Conservation (phyloP, 2,113 vertebrate species). For the Grammomys dolichurus region DNA sequence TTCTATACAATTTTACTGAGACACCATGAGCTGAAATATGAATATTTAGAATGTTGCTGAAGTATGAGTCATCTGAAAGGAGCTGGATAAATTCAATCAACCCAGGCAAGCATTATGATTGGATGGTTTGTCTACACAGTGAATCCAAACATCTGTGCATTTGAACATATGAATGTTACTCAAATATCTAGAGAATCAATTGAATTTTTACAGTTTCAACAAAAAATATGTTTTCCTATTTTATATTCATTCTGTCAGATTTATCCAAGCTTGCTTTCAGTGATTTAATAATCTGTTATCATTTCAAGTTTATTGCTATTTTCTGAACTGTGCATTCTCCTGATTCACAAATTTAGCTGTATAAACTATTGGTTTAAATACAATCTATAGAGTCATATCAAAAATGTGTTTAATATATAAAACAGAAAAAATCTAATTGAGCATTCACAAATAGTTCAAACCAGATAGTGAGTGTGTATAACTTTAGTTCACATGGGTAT, state of each 20-base stretch:
- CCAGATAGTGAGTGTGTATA: background rate
- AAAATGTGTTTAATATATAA: background rate
- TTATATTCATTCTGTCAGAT: background rate
- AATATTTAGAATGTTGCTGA: slow-evolving; percentile 23
- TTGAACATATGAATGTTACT: slow-evolving; percentile 48
- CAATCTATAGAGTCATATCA: background rate
- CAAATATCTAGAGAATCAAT: slow-evolving; percentile 47
- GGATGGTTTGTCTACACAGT: slow-evolving; percentile 64
- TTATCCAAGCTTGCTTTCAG: slow-evolving; percentile 1
- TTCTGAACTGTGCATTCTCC: slow-evolving; percentile 31
- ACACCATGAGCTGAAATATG: background rate
- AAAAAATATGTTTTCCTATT: slow-evolving; percentile 2
- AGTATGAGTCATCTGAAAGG: slow-evolving; percentile 14
- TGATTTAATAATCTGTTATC: slow-evolving; percentile 48
- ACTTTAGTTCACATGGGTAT: background rate
- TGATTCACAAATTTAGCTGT: background rate
- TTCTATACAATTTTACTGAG: background rate
- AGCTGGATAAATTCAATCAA: background rate
- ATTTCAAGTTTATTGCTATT: background rate
- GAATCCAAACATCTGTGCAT: slow-evolving; percentile 64
- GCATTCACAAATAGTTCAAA: background rate
- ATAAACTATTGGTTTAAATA: slow-evolving; percentile 29
- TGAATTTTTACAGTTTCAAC: slow-evolving; percentile 6
- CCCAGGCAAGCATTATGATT: background rate
- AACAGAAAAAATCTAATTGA: background rate